Percentiles rank a stretch among this genome's conserved stretches.
Evolutionary conservation across 2,888 invertebrate species (phyloP).

Genomic region (Sericinus montela): DNA sequence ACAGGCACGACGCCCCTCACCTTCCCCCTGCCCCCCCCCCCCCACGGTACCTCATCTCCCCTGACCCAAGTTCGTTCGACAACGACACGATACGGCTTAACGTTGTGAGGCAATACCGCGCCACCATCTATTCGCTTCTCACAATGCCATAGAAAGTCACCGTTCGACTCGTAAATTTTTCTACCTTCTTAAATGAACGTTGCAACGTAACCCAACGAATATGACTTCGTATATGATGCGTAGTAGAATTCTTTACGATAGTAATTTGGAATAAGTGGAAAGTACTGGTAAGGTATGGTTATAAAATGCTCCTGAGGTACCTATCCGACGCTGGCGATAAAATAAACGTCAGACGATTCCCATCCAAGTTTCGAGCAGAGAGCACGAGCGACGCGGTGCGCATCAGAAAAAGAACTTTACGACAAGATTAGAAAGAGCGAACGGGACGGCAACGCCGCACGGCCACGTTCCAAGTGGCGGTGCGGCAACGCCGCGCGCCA

Average conservation of each 20-base stretch:
- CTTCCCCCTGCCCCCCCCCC: conserved; percentile 25
- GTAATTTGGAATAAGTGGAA: conserved; percentile 66
- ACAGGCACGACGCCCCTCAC: conserved; percentile 33
- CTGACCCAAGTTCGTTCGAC: conserved; percentile 41
- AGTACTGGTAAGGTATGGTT: conserved; percentile 52
- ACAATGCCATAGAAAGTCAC: conserved; percentile 79
- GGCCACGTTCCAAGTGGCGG: conserved; percentile 70
- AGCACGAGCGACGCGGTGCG: conserved; percentile 73
- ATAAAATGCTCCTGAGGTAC: conserved; percentile 61
- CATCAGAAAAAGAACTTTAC: conserved; percentile 80
- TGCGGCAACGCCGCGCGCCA: conserved; percentile 69
- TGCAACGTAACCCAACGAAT: conserved; percentile 28
- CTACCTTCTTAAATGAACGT: conserved; percentile 52
- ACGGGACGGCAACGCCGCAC: conserved; percentile 72
- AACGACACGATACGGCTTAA: conserved; percentile 65
- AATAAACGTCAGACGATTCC: conserved; percentile 70
- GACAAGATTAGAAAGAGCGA: conserved; percentile 79
- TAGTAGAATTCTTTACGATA: conserved; percentile 54
- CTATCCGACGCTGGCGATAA: conserved; percentile 67
- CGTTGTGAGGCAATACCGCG: conserved; percentile 72
- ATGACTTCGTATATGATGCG: conserved; percentile 25
- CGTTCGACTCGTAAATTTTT: conserved; percentile 74
- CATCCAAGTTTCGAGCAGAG: conserved; percentile 70
- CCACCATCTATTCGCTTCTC: conserved; percentile 72
- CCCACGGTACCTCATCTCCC: conserved; percentile 32